A percentile compares a stretch with the other conserved stretches of the same genome.
Conservation (phyloP, 2,888 invertebrate genomes). For the Noctua fimbriata region DNA sequence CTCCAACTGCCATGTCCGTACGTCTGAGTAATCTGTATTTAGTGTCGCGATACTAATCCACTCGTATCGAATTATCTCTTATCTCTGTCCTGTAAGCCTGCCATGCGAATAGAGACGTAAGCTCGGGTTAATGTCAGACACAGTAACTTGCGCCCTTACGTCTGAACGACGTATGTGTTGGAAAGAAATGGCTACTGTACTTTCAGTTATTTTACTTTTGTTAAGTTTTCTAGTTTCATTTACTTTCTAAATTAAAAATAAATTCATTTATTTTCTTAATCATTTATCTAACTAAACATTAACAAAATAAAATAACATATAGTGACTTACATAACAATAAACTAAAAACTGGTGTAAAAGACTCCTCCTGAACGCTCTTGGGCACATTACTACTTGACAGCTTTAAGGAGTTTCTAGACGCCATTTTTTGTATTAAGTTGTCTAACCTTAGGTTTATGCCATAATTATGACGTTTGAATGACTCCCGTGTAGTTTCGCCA, state of each 20-base stretch:
- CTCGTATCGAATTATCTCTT: constrained; percentile 72
- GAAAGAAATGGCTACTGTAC: constrained; percentile 28
- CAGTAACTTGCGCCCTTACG: constrained; percentile 41
- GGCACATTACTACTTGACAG: no score
- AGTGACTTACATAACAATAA: neutral
- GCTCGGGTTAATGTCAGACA: constrained; percentile 60
- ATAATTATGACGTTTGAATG: neutral
- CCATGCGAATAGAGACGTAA: constrained; percentile 57
- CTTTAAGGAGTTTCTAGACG: no score
- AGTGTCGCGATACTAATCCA: constrained; percentile 68
- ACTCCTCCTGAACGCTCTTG: neutral
- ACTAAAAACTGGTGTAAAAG: neutral
- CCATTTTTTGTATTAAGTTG: neutral
- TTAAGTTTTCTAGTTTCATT: neutral
- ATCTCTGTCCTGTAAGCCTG: constrained; percentile 64
- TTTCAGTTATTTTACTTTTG: neutral
- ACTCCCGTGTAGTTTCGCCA: neutral
- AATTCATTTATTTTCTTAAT: no score
- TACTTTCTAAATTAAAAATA: no score
- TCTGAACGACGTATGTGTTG: constrained; percentile 21
- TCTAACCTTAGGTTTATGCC: neutral
- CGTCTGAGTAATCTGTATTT: constrained; percentile 75
- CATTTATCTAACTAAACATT: neutral
- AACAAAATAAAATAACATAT: neutral
- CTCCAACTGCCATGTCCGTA: constrained; percentile 61